Conservation (phyloP, 1,140 invertebrate species). For the Eulimnadia texana region DNA sequence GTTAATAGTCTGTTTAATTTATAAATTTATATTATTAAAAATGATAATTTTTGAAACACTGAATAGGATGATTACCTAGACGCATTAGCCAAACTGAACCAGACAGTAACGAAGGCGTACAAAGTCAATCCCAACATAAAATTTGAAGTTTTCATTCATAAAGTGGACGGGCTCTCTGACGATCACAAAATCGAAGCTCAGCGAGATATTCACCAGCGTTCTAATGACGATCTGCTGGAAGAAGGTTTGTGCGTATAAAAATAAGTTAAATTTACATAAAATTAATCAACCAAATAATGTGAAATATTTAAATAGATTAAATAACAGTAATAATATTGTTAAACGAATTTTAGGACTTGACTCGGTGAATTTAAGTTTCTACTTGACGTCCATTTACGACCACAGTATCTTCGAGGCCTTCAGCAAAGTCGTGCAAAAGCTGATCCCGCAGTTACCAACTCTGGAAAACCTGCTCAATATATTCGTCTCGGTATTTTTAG, state of each 20-base stretch:
- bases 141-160: constrained; percentile 75
- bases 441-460: constrained; percentile 92
- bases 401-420: constrained; percentile 99
- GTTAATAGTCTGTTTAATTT: constrained; percentile 33
- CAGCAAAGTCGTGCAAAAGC: constrained; percentile 98
- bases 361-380: constrained; percentile 83
- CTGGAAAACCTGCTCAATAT: constrained; percentile 98
- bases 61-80: constrained; percentile 93
- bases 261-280: too few relatives aligned
- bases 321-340: not conserved
- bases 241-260: constrained; percentile 46
- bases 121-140: constrained; percentile 92
- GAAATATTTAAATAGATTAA: not conserved
- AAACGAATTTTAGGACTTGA: constrained; percentile 34
- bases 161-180: constrained; percentile 90
- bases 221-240: constrained; percentile 86
- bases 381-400: constrained; percentile 97
- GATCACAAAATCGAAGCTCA: constrained; percentile 98
- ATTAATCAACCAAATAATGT: too few relatives aligned
- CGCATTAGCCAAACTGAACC: constrained; percentile 78
- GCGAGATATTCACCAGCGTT: constrained; percentile 90
- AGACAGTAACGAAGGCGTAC: constrained; percentile 86
- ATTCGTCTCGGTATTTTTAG: constrained; percentile 91
- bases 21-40: constrained; percentile 4
- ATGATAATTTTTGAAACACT: constrained; percentile 23